Evolutionary conservation across 1,140 invertebrate species (phyloP).

Genomic region (Neodiprion fabricii): DNA sequence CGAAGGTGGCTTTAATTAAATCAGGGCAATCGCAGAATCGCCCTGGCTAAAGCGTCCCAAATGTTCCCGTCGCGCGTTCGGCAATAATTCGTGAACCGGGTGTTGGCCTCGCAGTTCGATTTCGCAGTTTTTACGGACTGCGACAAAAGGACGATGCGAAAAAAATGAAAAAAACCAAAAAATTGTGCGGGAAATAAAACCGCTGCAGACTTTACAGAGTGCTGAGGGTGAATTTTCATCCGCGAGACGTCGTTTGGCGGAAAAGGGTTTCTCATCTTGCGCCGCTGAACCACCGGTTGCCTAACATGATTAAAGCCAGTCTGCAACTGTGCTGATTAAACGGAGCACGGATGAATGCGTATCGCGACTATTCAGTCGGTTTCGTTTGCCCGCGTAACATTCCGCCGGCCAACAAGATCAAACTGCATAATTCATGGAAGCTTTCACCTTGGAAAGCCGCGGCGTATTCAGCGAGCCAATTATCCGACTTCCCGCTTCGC

Average conservation of each 20-base stretch:
- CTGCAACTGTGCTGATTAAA: constrained; percentile 2
- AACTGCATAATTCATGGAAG: no score
- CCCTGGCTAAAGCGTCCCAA: background rate
- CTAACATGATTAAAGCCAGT: background rate
- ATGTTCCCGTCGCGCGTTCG: background rate
- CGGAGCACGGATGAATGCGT: background rate
- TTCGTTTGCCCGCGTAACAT: no score
- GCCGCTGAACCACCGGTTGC: background rate
- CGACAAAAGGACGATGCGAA: no score
- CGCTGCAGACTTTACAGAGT: no score
- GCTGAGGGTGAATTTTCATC: background rate
- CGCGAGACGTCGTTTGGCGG: background rate
- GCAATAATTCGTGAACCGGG: background rate
- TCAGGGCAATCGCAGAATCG: background rate
- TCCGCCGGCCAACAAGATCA: no score
- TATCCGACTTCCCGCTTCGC: no score
- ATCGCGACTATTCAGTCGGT: background rate
- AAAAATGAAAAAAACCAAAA: no score
- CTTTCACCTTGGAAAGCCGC: no score
- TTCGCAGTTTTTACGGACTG: background rate
- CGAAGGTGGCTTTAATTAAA: constrained; percentile 1
- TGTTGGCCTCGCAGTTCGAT: background rate
- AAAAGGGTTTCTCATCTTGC: background rate
- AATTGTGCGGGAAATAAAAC: no score
- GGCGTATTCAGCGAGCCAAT: no score